Base-by-base conservation (phyloP, 2,797 vertebrate genomes). In the Pachyuromys duprasi region DNA sequence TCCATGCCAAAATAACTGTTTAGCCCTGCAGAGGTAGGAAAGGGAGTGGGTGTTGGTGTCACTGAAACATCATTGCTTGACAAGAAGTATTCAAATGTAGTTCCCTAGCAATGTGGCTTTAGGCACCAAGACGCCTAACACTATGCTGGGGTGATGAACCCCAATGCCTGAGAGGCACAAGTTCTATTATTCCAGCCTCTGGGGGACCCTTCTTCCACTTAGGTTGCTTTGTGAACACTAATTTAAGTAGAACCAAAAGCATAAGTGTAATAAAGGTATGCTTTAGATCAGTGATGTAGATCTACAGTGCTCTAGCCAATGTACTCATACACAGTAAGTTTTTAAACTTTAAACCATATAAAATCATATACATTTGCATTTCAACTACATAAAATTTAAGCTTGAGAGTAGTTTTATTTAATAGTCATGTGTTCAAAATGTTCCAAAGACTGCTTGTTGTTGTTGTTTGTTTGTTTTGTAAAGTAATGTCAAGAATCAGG, bases 241-340 rank as follows among this genome's bases (percentile, higher is more conserved):
- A 81, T 60, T 72, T 89, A 94, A 90, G 31, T 62, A 95, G 84
- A 89, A 57, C 7, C 31, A 1, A 20, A 72, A 82, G 53, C 20
- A 91, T 75, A 97, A 90, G 74, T 55, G 90, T 80, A 67, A 93
- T 49, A 12, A 96, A 80, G 72, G 33, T 18, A 33, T 67, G 53
- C 80, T 94, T 95, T 42, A 72, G 42, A 62, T 67, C 42, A 42
- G 20, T 87, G 84, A 79, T 36, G 8, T 49, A 49, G 49, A 24
- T 95, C 79, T 65, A 49, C 78, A 65, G 8, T 24, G 79, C 82
- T 90, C 69, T 20, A 83, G 63, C 0, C 9, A 2, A 87, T 53
- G 57, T 62, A 39, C 11, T 97, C 76, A 89, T 4, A 70, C 33
- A 53, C 45, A 80, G 6, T 15, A 15, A 26, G 67, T 26, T 88